phyloP scores from a whole-genome alignment of 2,113 vertebrate genomes.

The Bubo scandiacus region DNA sequence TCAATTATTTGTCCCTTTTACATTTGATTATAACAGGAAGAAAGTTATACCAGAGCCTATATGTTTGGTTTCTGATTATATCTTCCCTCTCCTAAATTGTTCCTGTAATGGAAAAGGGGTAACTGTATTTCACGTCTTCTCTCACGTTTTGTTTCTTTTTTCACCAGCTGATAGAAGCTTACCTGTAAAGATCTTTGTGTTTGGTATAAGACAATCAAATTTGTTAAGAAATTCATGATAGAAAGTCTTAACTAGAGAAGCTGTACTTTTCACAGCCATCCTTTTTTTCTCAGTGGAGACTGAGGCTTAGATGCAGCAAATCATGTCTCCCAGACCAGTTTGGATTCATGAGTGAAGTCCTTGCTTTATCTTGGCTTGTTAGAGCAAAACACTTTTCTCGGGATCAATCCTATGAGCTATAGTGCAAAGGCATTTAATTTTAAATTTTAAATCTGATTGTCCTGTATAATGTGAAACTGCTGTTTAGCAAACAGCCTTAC shows the following conservation, averaged over 20 bases:
- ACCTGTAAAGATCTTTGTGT: not conserved
- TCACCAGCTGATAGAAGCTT: not conserved
- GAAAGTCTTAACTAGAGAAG: not conserved
- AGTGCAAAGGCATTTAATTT: not conserved
- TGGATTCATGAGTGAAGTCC: not conserved
- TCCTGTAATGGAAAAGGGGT: not conserved
- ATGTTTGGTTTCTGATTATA: not conserved
- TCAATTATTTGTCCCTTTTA: slow-evolving; percentile 36
- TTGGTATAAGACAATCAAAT: not conserved
- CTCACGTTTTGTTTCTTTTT: not conserved
- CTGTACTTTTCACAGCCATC: not conserved
- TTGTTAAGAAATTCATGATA: not conserved
- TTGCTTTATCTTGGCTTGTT: not conserved
- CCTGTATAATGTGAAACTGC: not conserved
- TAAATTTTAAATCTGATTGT: not conserved
- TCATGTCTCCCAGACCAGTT: not conserved
- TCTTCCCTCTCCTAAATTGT: not conserved
- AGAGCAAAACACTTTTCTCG: not conserved
- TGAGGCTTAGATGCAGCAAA: not conserved
- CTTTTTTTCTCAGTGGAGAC: not conserved
- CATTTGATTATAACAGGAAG: not conserved
- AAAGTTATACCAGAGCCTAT: not conserved
- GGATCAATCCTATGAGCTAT: not conserved
- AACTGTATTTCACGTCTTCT: not conserved
- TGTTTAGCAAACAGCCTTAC: not conserved